Base-by-base conservation (phyloP, 2,113 vertebrate genomes). In the Canis aureus region DNA sequence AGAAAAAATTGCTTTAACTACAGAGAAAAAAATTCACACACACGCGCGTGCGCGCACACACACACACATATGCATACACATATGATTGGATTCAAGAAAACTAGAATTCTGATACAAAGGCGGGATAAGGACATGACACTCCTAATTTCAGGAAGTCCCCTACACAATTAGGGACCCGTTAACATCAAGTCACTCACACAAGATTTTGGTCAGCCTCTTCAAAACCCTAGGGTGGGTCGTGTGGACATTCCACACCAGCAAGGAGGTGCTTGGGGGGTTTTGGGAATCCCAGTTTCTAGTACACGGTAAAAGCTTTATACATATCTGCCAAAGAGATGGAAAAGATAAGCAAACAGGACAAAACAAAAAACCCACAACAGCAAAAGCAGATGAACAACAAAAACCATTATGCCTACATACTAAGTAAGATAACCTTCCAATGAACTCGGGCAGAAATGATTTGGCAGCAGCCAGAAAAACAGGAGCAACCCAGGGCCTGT, bases 11-110 rank as follows among this genome's bases (percentile, higher is more conserved):
- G 11, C 20, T 78, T 92, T 71, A 85, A 55, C 55, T 66, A 12
- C 59, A 90, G 27, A 57, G 15, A 38, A 19, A 23, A 17, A 43
- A 73, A 32, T 12, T 32, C 13, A 67, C 10, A 38, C 15, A 66
- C 74, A 78, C 9, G 38, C 3, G 60, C 38, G 84, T 57, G 22
- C 20, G 23, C 10, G 12, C 8, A n/a, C 16, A 60, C 69, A 79
- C 69, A 79, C 3, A 62, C 43, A 90, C 19, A 38, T 17, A 38
- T 2, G 20, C 11, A 60, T 69, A 74, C 11, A 38, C 2, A 78
- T 49, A 85, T 64, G 15, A 57, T 19, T 82, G 7, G 66, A 51
- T 91, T 95, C 25, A 83, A 95, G 59, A 89, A 97, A 95, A 92
- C 1, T 49, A 35, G 17, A 43, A 89, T 96, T 89, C 78, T 86